phyloP scores from a whole-genome alignment of 1,140 invertebrate species.

The Zaprionus kolodkinae region DNA sequence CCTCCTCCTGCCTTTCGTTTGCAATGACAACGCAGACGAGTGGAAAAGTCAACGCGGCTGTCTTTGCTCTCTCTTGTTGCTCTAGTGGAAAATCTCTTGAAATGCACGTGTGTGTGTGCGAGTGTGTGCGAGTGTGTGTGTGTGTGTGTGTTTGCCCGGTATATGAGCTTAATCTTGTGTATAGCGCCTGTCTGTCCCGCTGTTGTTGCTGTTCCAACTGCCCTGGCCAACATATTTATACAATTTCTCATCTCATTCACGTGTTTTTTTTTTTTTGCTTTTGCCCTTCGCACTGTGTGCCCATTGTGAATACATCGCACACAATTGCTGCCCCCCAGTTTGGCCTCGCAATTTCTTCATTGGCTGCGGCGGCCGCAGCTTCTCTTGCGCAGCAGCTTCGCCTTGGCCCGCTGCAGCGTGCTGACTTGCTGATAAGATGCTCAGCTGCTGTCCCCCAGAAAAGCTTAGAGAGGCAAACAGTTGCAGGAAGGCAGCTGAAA shows the following conservation, averaged over 20 bases:
- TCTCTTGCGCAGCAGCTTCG: too few species aligned
- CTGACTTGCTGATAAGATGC: slow-evolving; percentile 69
- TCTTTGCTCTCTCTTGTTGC: slow-evolving; percentile 31
- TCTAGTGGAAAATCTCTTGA: slow-evolving; percentile 76
- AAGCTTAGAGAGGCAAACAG: slow-evolving; percentile 33
- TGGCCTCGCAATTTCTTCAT: slow-evolving; percentile 7
- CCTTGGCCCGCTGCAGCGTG: slow-evolving; percentile 53
- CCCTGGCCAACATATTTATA: slow-evolving; percentile 74
- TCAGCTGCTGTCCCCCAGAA: slow-evolving; percentile 27
- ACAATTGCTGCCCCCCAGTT: slow-evolving; percentile 25
- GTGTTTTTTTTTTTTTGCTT: slow-evolving; percentile 41
- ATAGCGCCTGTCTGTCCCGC: slow-evolving; percentile 30
- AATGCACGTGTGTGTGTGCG: slow-evolving; percentile 61
- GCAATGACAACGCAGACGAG: slow-evolving; percentile 67
- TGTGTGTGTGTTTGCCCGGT: slow-evolving; percentile 26
- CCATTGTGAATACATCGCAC: slow-evolving; percentile 40
- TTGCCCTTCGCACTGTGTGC: slow-evolving; percentile 11
- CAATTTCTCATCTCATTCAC: slow-evolving; percentile 79
- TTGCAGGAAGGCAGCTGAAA: not conserved
- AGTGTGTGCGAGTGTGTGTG: too few species aligned
- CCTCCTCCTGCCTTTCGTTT: not conserved
- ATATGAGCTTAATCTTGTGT: slow-evolving; percentile 66
- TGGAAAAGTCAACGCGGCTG: slow-evolving; percentile 74
- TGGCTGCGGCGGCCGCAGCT: not conserved
- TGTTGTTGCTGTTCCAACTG: slow-evolving; percentile 30